phyloP scores from a whole-genome alignment of 2,797 vertebrate species.

The Bradypodion pumilum region DNA sequence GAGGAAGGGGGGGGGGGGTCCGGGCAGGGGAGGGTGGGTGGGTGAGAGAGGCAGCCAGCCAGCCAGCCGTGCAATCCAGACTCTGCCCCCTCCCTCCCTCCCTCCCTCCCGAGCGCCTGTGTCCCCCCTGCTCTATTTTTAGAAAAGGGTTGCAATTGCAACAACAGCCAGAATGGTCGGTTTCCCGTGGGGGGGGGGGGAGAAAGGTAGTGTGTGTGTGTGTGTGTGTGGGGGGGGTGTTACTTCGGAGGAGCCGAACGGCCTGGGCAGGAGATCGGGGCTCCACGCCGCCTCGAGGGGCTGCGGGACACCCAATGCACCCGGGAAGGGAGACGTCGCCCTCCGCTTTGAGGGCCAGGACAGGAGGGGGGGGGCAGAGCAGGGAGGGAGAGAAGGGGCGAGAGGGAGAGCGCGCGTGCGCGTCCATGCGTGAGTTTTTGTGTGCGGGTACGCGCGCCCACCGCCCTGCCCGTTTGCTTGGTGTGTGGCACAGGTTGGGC shows the following conservation, averaged over 20 bases:
- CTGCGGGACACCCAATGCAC: no score
- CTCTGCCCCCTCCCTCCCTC: constrained; percentile 45
- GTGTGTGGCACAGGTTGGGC: no score
- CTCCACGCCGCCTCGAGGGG: no score
- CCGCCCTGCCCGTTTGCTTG: no score
- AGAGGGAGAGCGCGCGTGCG: no score
- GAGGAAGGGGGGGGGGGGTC: background rate
- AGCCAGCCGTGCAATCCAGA: constrained; percentile 43
- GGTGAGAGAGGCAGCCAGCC: constrained; percentile 10
- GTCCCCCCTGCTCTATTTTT: constrained; percentile 51
- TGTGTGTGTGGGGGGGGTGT: background rate
- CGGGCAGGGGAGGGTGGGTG: background rate
- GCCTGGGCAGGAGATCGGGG: background rate
- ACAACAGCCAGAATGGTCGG: background rate
- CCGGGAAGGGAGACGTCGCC: background rate
- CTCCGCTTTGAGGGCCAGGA: background rate
- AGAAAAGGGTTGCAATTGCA: constrained; percentile 21
- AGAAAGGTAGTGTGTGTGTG: no score
- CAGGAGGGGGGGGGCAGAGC: background rate
- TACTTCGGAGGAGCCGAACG: background rate
- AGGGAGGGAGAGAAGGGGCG: background rate
- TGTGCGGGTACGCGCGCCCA: no score
- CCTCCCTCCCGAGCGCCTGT: constrained; percentile 43
- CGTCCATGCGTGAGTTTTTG: no score
- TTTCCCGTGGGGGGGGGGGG: background rate